Evolutionary conservation across 1,140 invertebrate species (phyloP).

Genomic region (Lordiphosa mommai): DNA sequence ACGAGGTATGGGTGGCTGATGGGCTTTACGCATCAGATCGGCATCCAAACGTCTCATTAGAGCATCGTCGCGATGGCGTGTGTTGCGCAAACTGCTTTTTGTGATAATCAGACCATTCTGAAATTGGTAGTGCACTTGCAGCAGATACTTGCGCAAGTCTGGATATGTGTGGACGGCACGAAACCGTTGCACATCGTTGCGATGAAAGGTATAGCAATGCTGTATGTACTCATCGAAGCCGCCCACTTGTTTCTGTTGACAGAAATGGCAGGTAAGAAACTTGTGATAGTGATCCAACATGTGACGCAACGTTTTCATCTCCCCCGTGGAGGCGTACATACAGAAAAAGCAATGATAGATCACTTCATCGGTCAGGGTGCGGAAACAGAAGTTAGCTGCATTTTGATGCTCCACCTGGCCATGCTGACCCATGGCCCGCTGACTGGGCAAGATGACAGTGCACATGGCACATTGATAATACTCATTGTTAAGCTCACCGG

Average conservation of each 20-base stretch:
- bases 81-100: slow-evolving; percentile 44
- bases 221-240: slow-evolving; percentile 49
- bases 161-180: slow-evolving; percentile 15
- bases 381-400: slow-evolving; percentile 35
- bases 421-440: slow-evolving; percentile 32
- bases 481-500: background rate
- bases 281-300: slow-evolving; percentile 48
- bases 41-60: slow-evolving; percentile 13
- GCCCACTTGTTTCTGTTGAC: background rate
- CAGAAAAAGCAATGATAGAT: slow-evolving; percentile 50
- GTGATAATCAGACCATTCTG: slow-evolving; percentile 51
- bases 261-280: slow-evolving; percentile 33
- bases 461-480: slow-evolving; percentile 51
- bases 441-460: slow-evolving; percentile 40
- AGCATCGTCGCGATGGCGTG: slow-evolving; percentile 6
- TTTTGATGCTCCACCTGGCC: slow-evolving; percentile 22
- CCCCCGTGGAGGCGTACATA: slow-evolving; percentile 31
- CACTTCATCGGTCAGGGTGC: slow-evolving; percentile 6
- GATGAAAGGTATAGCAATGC: slow-evolving; percentile 35
- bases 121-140: slow-evolving; percentile 51
- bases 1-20: slow-evolving; percentile 23
- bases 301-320: slow-evolving; percentile 30
- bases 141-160: slow-evolving; percentile 35
- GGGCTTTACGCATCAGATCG: slow-evolving; percentile 21
- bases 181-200: slow-evolving; percentile 19